Conservation (phyloP, 2,113 vertebrate species). For the Apus apus region DNA sequence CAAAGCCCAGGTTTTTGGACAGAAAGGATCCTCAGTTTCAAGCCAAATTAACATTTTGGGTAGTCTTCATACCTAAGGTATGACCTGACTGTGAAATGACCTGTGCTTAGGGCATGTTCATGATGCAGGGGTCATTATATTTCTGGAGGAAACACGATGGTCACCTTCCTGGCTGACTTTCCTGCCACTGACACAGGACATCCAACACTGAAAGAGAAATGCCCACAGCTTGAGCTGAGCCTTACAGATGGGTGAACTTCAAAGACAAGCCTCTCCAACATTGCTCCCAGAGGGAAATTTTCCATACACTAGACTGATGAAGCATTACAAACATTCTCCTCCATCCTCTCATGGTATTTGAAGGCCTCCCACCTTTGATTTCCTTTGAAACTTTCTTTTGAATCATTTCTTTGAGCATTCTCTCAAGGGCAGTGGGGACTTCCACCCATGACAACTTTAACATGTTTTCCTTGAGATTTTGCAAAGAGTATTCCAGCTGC, state of each 20-base stretch:
- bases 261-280: background rate
- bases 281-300: background rate
- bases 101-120: background rate
- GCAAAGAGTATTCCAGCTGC: background rate
- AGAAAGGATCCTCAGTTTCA: background rate
- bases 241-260: fast-evolving
- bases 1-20: background rate
- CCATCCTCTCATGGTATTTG: background rate
- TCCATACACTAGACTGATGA: background rate
- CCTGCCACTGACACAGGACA: background rate
- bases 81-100: background rate
- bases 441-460: background rate
- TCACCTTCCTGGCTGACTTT: background rate
- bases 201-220: background rate
- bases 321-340: background rate
- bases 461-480: background rate
- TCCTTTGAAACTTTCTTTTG: background rate
- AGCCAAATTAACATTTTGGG: background rate
- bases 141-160: background rate
- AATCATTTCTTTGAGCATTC: background rate
- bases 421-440: background rate
- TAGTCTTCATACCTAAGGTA: background rate
- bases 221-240: background rate
- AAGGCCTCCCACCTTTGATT: background rate
- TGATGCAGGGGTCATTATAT: too few relatives aligned